A percentile compares a stretch with the other conserved stretches of the same genome.
These are phyloP conservation scores for Diprion similis DNA, from an alignment of 1,140 invertebrate genomes.

Conservation along the genomic window DNA sequence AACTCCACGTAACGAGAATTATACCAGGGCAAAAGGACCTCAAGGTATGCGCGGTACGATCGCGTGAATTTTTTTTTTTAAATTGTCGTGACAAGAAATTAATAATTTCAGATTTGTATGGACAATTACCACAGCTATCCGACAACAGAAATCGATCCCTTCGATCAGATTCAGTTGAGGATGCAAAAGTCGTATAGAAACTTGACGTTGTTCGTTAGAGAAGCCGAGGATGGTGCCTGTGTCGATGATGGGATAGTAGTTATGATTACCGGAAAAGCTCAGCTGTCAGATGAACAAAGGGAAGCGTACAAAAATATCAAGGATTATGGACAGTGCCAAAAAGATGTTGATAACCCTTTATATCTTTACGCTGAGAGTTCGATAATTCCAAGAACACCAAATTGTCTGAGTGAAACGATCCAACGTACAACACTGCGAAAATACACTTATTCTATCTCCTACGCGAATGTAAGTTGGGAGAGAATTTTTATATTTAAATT, in stretches of 20 bases:
- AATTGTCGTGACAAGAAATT: neutral
- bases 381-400: constrained; percentile 39
- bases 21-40: constrained; percentile 46
- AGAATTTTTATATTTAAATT: neutral
- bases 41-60: constrained; percentile 30
- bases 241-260: constrained; percentile 34
- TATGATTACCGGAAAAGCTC: constrained; percentile 31
- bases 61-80: neutral
- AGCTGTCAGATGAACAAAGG: constrained; percentile 43
- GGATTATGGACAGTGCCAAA: constrained; percentile 28
- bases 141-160: constrained; percentile 21
- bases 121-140: constrained; percentile 46
- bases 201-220: constrained; percentile 40
- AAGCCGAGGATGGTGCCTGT: constrained; percentile 44
- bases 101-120: constrained; percentile 46
- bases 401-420: constrained; percentile 38
- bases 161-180: constrained; percentile 21
- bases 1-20: constrained; percentile 43
- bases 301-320: constrained; percentile 27
- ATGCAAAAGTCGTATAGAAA: constrained; percentile 42
- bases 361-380: constrained; percentile 18
- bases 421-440: constrained; percentile 41
- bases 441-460: constrained; percentile 29
- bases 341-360: constrained; percentile 35
- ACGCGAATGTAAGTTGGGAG: constrained; percentile 39